Percentiles rank a stretch among this genome's conserved stretches.
These are phyloP conservation scores for Harpagus bidentatus DNA, from an alignment of 2,113 vertebrate genomes.

Conservation along the genomic window DNA sequence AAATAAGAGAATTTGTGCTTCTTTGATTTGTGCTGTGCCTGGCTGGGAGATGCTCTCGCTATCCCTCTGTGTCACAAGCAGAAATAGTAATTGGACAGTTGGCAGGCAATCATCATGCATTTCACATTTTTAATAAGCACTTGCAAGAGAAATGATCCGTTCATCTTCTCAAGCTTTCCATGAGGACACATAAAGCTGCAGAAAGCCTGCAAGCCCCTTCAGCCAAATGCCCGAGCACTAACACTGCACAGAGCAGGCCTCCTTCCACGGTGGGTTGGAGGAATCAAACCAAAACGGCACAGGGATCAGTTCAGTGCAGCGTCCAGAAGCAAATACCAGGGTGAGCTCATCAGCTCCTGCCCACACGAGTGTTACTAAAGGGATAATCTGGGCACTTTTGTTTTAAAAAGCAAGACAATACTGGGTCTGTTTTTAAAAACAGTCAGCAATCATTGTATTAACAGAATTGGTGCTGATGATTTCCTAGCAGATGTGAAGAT, in stretches of 20 bases:
- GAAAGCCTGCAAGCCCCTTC: neutral
- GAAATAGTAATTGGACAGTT: neutral
- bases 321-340: neutral
- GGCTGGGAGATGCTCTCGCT: neutral
- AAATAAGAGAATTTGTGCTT: neutral
- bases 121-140: neutral
- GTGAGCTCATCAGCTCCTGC: neutral
- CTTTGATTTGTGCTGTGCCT: neutral
- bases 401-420: neutral
- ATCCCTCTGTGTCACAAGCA: neutral
- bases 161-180: neutral
- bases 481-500: neutral
- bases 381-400: neutral
- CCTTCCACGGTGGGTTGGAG: fast-evolving
- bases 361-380: fast-evolving
- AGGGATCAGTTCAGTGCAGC: fast-evolving
- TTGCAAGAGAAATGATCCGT: neutral
- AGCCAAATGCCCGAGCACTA: neutral
- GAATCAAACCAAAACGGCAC: neutral
- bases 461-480: neutral
- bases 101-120: neutral
- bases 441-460: neutral
- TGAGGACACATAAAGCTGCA: neutral
- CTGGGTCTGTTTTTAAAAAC: neutral
- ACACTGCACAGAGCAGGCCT: fast-evolving